These are phyloP conservation scores for Nematopogon swammerdamellus DNA, from an alignment of 2,888 invertebrate species.

Conservation along the genomic window DNA sequence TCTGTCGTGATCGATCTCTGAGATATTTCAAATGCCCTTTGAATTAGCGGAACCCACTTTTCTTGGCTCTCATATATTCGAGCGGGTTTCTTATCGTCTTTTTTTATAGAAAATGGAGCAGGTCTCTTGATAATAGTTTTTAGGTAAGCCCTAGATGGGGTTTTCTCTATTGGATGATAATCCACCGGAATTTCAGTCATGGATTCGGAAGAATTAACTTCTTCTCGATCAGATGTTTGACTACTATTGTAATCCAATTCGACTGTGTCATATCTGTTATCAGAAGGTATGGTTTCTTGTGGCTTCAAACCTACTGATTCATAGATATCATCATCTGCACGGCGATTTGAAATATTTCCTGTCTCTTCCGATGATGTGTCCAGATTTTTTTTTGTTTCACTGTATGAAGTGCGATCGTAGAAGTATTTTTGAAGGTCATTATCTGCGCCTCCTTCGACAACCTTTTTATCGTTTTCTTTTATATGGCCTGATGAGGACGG, in stretches of 20 bases:
- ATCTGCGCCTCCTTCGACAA: not conserved
- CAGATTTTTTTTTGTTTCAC: slow-evolving; percentile 13
- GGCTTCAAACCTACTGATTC: too few relatives aligned
- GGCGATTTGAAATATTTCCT: slow-evolving; percentile 10
- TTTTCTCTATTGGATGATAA: slow-evolving; percentile 12
- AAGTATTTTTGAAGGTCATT: not conserved
- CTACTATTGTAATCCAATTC: too few relatives aligned
- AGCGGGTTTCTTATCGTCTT: slow-evolving; percentile 18
- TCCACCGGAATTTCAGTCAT: slow-evolving; percentile 4
- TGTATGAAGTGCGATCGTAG: slow-evolving; percentile 11
- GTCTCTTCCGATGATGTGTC: too few relatives aligned
- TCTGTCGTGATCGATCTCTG: not conserved
- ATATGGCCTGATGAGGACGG: slow-evolving; percentile 18
- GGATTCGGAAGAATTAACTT: too few relatives aligned
- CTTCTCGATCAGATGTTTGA: too few relatives aligned
- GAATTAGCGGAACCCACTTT: not conserved
- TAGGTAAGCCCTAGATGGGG: slow-evolving; percentile 30
- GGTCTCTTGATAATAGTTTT: slow-evolving; percentile 35
- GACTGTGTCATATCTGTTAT: too few relatives aligned
- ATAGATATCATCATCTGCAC: slow-evolving; percentile 10
- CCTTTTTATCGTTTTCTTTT: slow-evolving; percentile 6
- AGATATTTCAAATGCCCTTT: not conserved
- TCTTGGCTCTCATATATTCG: slow-evolving; percentile 21
- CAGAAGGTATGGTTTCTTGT: too few relatives aligned
- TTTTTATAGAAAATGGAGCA: slow-evolving; percentile 20